Evolutionary conservation across 2,797 vertebrate species (phyloP).

Genomic region (Nannoperca australis): DNA sequence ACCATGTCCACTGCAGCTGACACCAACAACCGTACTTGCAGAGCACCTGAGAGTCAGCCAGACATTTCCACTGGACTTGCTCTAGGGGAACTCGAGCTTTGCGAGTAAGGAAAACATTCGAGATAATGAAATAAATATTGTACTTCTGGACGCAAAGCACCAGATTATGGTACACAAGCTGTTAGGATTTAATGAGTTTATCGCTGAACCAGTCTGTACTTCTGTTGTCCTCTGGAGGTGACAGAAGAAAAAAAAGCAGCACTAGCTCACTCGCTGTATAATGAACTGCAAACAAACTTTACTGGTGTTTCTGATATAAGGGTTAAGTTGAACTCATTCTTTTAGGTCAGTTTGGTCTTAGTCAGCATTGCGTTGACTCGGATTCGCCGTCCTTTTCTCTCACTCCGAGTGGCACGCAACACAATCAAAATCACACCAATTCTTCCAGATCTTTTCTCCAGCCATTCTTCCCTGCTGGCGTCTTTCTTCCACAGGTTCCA

Average conservation of each 20-base stretch:
- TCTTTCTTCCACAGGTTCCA: constrained; percentile 59
- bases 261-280: constrained; percentile 7
- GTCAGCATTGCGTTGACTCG: neutral
- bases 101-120: neutral
- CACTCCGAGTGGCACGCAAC: constrained; percentile 12
- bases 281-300: neutral
- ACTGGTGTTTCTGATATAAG: constrained; percentile 3
- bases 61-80: constrained; percentile 2
- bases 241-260: constrained; percentile 17
- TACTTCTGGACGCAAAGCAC: constrained; percentile 1
- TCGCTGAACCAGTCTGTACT: neutral
- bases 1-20: neutral
- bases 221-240: neutral
- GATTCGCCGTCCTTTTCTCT: constrained; percentile 9
- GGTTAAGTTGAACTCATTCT: neutral
- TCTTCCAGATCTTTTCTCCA: constrained; percentile 54
- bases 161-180: neutral
- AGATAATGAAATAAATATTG: constrained; percentile 1
- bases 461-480: constrained; percentile 53
- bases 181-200: constrained; percentile 1
- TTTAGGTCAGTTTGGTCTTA: constrained; percentile 5
- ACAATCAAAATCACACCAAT: constrained; percentile 41
- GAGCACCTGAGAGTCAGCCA: neutral
- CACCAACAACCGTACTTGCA: neutral
- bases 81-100: neutral